phyloP scores from a whole-genome alignment of 2,797 vertebrate species.

The Xenops minutus region DNA sequence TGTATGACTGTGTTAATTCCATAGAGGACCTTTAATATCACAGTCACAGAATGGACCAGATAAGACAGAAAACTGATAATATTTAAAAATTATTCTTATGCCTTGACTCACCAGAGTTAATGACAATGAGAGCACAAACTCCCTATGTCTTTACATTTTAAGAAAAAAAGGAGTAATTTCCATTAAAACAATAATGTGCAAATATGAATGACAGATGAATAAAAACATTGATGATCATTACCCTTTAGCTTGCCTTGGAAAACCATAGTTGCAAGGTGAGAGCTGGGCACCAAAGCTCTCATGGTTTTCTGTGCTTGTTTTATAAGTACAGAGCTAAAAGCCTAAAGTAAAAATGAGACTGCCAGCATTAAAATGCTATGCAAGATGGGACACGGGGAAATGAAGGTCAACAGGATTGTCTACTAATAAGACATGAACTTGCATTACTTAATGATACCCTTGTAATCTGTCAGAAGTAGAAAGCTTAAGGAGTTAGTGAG shows the following conservation, averaged over 20 bases:
- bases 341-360: neutral
- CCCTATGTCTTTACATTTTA: neutral
- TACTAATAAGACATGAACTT: constrained; percentile 58
- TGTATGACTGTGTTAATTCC: neutral
- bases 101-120: neutral
- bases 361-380: constrained; percentile 14
- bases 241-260: neutral
- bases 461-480: constrained; percentile 49
- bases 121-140: neutral
- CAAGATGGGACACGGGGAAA: neutral
- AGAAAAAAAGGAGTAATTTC: neutral
- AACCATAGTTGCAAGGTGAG: neutral
- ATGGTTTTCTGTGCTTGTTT: neutral
- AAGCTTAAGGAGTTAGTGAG: constrained; percentile 18
- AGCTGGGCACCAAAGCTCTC: neutral
- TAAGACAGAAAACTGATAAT: neutral
- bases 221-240: neutral
- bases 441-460: constrained; percentile 58
- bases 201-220: neutral
- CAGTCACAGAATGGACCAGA: neutral
- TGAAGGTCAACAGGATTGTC: constrained; percentile 60
- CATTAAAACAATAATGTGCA: neutral
- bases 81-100: neutral
- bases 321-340: neutral
- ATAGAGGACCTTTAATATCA: neutral